phyloP scores from a whole-genome alignment of 2,113 vertebrate species.

The Caloenas nicobarica region DNA sequence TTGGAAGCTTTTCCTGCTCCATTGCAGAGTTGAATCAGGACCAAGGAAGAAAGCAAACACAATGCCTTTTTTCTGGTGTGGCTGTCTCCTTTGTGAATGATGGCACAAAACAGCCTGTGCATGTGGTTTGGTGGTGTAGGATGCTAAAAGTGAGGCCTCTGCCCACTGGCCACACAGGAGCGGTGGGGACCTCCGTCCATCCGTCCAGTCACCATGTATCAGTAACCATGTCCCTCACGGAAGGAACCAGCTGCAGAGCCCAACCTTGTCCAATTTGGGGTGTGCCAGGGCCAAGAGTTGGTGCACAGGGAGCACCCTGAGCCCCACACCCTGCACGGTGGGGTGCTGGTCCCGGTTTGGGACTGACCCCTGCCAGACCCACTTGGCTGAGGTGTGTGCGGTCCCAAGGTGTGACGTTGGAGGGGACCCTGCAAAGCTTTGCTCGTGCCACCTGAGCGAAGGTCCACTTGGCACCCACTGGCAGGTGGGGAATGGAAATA shows the following conservation, averaged over 20 bases:
- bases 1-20: neutral
- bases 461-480: neutral
- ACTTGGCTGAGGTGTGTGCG: fast-evolving
- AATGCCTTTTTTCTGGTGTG: neutral
- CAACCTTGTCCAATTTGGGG: neutral
- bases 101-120: neutral
- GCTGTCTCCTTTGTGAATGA: neutral
- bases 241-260: neutral
- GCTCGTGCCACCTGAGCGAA: neutral
- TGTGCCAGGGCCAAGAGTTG: no score
- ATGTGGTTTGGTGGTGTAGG: neutral
- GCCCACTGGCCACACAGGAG: fast-evolving
- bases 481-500: neutral
- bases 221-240: fast-evolving
- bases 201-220: neutral
- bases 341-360: fast-evolving
- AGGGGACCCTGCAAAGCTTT: neutral
- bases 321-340: no score
- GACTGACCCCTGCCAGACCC: neutral
- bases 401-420: neutral
- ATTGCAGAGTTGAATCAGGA: neutral
- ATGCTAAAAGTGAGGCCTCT: fast-evolving
- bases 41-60: neutral
- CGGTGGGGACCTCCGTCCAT: neutral
- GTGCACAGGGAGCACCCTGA: neutral